Evolutionary conservation across 1,140 invertebrate genomes (phyloP), one percentile per base, ranked within the genome.

Genomic region (Schmidtea mediterranea): DNA sequence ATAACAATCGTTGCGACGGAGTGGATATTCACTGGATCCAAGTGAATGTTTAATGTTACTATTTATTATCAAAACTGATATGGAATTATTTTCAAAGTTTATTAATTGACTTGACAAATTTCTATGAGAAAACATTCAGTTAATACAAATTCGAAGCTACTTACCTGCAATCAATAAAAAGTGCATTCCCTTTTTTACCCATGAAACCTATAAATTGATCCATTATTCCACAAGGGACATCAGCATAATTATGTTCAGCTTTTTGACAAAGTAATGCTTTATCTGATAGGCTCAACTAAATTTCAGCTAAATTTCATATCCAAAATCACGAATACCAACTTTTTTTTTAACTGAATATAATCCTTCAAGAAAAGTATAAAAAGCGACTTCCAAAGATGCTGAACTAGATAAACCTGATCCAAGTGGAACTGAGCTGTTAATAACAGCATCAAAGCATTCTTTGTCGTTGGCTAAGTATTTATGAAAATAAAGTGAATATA

Each of bases 211-310:
- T 79, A 58, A 83, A 83, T 61, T 90, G 83, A 64, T 92, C 84
- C 84, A 92, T 90, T 51, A 89, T 83, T 1, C 84, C 84, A 62
- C 84, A 92, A 2, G 83, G 83, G 63, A 84, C 76, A 2, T 74
- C 74, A 6, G 81, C 80, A 66, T 78, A 90, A 36, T 80, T 73
- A 59, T 89, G 80, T 58, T 90, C 84, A 0, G 82, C 83, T 55
- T 76, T 77, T 66, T 89, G 82, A 61, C 83, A 90, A 2, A 74
- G 68, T 36, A 81, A 60, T 10, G 80, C 80, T 63, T 84, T 82
- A 38, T 76, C 69, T 43, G 68, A 66, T 19, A 40, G n/a, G 13
- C 5, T 57, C 46, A 55, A 53, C 16, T 54, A 48, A 9, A 54
- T 49, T 23, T 49, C 32, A 8, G 10, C 3, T 32, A 32, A 32